Base-by-base conservation (phyloP, 1,140 invertebrate genomes). In the Bombus superbus region DNA sequence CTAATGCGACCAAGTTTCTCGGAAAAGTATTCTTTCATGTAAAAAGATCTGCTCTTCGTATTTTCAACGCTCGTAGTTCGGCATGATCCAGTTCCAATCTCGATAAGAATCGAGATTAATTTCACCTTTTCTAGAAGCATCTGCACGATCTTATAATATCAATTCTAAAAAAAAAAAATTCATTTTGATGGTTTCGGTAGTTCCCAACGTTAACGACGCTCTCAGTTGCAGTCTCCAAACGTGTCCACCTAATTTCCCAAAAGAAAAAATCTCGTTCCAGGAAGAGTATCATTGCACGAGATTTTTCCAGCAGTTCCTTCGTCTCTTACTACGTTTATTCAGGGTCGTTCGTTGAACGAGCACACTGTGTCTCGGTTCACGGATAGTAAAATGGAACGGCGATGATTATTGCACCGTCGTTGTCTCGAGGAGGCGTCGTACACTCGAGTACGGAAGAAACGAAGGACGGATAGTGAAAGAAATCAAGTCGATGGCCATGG, bases 351-450 rank as follows among this genome's bases (percentile, higher is more conserved):
- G 32, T 35, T n/a, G 44, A 53, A 75, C 42, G 42, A 22, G 25
- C 44, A 32, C 32, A 22, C 66, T 25, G 40, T 15, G 42, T 32
- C 77, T 25, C n/a, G 44, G 62, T 88, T 68, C 66, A 59, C 28
- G 86, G 28, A 59, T 62, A 84, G 66, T 69, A 79, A 64, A 83
- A 84, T 35, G 57, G 59, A 84, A 68, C 87, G 84, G 83, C 15
- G 75, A 84, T 62, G 82, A 84, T 84, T 87, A 88, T 84, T 88
- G 79, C 68, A 64, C 32, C 32, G 18, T 32, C 74, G 18, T 75
- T 88, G 73, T 68, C 18, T 38, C 47, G 22, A 32, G 22, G n/a
- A 40, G 22, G 73, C 25, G 62, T 38, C n/a, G 72, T 8, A 32
- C 32, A 11, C 40, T 22, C 44, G 32, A 47, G 64, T 2, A 35